Evolutionary conservation across 53 echinoderm and acorn worm genomes (phyloP).

Genomic region (Apostichopus leukothele): DNA sequence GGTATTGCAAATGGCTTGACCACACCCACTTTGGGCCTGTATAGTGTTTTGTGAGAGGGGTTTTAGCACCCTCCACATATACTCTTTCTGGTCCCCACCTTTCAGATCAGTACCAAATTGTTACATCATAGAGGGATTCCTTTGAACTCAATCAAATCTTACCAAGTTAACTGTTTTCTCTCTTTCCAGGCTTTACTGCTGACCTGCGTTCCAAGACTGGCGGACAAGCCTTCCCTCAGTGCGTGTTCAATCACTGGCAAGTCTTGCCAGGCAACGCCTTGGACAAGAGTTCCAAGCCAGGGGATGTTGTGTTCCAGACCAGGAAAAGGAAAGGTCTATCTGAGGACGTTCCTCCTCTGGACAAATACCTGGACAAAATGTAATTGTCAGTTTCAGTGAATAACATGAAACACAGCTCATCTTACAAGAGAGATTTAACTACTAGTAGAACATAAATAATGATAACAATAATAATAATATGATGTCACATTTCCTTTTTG

Average conservation of each 20-base stretch:
- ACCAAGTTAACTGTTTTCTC: no score
- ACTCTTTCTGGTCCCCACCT: no score
- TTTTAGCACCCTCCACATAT: no score
- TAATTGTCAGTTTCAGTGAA: conserved; percentile 33
- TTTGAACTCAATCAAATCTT: no score
- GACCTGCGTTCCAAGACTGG: conserved; percentile 92
- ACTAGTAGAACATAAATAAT: background rate
- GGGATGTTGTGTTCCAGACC: conserved; percentile 51
- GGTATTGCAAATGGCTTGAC: no score
- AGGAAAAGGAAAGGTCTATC: conserved; percentile 85
- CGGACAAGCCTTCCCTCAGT: conserved; percentile 96
- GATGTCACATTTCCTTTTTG: no score
- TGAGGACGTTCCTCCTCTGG: conserved; percentile 69
- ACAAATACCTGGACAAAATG: conserved; percentile 84
- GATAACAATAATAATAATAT: no score
- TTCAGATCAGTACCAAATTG: no score
- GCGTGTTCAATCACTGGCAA: conserved; percentile 94
- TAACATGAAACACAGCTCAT: background rate
- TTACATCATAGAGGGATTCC: no score
- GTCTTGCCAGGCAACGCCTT: conserved; percentile 61
- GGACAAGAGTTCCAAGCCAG: conserved; percentile 61
- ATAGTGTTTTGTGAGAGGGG: background rate
- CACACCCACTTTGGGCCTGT: no score
- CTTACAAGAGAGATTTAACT: background rate
- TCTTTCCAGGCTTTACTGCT: conserved; percentile 86